These are phyloP conservation scores for Tribolium freemani DNA, from an alignment of 2,888 invertebrate genomes.

Conservation along the genomic window DNA sequence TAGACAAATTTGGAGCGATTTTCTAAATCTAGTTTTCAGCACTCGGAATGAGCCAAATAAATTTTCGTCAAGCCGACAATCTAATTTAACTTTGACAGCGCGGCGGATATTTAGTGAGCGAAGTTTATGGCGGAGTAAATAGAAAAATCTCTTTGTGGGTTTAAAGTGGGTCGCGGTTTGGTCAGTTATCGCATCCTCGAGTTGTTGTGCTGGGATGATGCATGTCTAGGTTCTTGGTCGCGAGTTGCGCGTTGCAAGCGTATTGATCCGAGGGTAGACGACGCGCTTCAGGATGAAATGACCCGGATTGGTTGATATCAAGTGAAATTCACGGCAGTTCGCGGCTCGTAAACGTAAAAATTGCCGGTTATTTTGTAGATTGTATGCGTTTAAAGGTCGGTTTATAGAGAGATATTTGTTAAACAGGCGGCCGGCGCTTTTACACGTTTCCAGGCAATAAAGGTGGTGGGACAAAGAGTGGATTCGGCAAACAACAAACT, in stretches of 20 bases:
- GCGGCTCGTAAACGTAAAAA: slow-evolving; percentile 65
- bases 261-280: slow-evolving; percentile 53
- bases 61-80: slow-evolving; percentile 23
- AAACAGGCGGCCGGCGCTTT: slow-evolving; percentile 30
- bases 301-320: slow-evolving; percentile 64
- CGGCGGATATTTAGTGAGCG: slow-evolving; percentile 21
- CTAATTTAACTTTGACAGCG: slow-evolving; percentile 27
- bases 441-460: no score
- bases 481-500: slow-evolving; percentile 52
- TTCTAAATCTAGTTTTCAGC: no score
- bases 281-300: slow-evolving; percentile 59
- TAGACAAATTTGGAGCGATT: no score
- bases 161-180: neutral
- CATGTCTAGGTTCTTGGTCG: slow-evolving; percentile 39
- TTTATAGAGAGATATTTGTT: no score
- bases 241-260: slow-evolving; percentile 49
- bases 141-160: neutral
- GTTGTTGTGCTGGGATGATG: slow-evolving; percentile 43
- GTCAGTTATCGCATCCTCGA: slow-evolving; percentile 34
- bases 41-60: neutral
- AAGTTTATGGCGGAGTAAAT: no score
- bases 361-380: slow-evolving; percentile 64
- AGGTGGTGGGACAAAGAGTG: slow-evolving; percentile 46
- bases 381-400: slow-evolving; percentile 55
- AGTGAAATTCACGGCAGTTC: slow-evolving; percentile 62